phyloP scores from a whole-genome alignment of 2,888 invertebrate species.

The Philhelius pedissequus region DNA sequence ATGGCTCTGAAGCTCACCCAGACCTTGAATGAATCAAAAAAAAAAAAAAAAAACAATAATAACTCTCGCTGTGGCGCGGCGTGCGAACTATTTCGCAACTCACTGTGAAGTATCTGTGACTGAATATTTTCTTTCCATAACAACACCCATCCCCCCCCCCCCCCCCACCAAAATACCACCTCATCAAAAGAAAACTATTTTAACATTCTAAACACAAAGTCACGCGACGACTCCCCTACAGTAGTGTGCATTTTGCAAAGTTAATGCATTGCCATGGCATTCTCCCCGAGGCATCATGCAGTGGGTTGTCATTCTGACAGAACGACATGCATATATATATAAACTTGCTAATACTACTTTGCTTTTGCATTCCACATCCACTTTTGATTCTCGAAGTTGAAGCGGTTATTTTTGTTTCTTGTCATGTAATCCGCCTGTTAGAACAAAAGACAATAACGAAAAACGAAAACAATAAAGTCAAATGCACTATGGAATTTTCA shows the following conservation, averaged over 20 bases:
- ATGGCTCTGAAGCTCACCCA: conserved; percentile 9
- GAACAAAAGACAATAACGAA: conserved; percentile 21
- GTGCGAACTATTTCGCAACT: conserved; percentile 51
- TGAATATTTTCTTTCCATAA: background rate
- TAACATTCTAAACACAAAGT: conserved; percentile 60
- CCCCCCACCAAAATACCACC: too few species aligned
- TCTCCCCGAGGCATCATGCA: background rate
- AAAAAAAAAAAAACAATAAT: background rate
- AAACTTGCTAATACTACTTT: conserved; percentile 41
- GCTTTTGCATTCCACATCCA: conserved; percentile 2
- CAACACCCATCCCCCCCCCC: too few species aligned
- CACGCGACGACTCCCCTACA: conserved; percentile 49
- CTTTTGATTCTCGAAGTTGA: background rate
- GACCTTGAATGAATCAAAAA: conserved; percentile 18
- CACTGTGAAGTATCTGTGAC: conserved; percentile 7
- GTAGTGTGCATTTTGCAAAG: background rate
- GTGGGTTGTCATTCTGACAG: conserved; percentile 10
- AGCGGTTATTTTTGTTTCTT: conserved; percentile 35
- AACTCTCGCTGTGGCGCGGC: background rate
- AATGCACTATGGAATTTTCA: conserved; percentile 39
- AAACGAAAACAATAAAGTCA: conserved; percentile 1
- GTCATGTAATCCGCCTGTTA: conserved; percentile 54
- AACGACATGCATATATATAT: conserved; percentile 13
- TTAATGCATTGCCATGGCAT: background rate
- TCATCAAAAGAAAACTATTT: conserved; percentile 42